Evolutionary conservation across 2,888 invertebrate genomes (phyloP), one percentile per base, ranked within the genome.

Genomic region (Myathropa florea): DNA sequence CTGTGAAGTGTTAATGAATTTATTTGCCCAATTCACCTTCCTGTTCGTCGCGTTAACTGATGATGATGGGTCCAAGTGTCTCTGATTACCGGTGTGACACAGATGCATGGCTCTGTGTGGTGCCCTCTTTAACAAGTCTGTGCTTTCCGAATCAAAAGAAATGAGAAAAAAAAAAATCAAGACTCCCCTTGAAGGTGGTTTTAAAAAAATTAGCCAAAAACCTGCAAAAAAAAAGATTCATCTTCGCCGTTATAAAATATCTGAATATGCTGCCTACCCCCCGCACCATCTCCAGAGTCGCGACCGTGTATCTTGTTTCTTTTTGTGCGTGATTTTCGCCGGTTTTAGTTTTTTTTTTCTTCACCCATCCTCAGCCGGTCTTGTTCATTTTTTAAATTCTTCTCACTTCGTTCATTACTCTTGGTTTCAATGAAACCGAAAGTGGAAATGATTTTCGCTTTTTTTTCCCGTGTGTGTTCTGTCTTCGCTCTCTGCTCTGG

Each of bases 341-440:
- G 77, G 73, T 72, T 83, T 72, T 63, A n/a, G 57, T 65, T 61
- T 61, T 10, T 46, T 36, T 39, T 21, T 57, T 36, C 9, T 39
- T 75, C 24, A 7, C 24, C 23, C 24, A 18, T 57, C 24, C 12
- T 61, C 7, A 33, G n/a, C 23, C 3, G 26, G 24, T 18, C 28
- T 24, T 61, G 55, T 65, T 80, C 28, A 28, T 55, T 65, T 59
- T 71, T 72, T n/a, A 14, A 53, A 1, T 46, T 63, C 67, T 46
- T 23, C 26, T 55, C 46, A 28, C 23, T 57, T 73, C 78, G 79
- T 76, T 71, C 71, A 65, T 79, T 75, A 86, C 86, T 83, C 80
- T 78, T 80, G 81, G 77, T 85, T 85, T 85, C 84, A 77, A 81
- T 81, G 86, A 86, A 86, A 86, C 46, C 83, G 83, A 86, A 86